Evolutionary conservation across 2,797 vertebrate genomes (phyloP), one percentile per base, ranked within the genome.

Genomic region (Lemur catta): DNA sequence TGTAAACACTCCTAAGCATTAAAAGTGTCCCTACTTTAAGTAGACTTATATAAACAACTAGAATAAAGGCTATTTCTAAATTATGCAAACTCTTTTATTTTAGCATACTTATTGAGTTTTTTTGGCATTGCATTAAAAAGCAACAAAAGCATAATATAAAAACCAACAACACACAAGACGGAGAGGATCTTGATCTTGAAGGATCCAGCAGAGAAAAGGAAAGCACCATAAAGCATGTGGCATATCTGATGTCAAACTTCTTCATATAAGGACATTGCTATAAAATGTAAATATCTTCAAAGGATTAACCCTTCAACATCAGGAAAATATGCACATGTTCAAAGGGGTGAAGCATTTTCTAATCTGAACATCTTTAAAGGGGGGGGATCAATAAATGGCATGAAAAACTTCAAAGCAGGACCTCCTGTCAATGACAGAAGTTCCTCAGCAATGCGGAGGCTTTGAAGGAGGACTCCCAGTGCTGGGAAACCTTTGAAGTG

Each of bases 391-490:
- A 99, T 98, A 99, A 99, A 98, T 98, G 98, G 98, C 98, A 98
- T 98, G 98, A 98, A 98, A 98, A 98, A 99, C 99, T 99, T 99
- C 99, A 99, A 99, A 99, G 99, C 97, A 88, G 14, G 98, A 98
- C 98, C 98, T 98, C 98, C 98, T 98, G 98, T 99, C 98, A 99
- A 98, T 98, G 98, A 98, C 98, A 98, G 98, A 98, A 98, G 98
- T 98, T 99, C 98, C 98, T 98, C 98, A 98, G 98, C 96, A 3
- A 98, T 98, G 98, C 98, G 96, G 98, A 98, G 98, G 98, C 99
- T 99, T 99, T 99, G 99, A 99, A 99, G 99, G 98, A 98, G 98
- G 98, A 98, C 98, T 99, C 99, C 98, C 98, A 99, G 98, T 94
- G 98, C 98, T 99, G 98, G 98, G 98, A 99, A 99, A 98, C 84